phyloP scores from a whole-genome alignment of 2,113 vertebrate species.

The Emydura subglobosa region DNA sequence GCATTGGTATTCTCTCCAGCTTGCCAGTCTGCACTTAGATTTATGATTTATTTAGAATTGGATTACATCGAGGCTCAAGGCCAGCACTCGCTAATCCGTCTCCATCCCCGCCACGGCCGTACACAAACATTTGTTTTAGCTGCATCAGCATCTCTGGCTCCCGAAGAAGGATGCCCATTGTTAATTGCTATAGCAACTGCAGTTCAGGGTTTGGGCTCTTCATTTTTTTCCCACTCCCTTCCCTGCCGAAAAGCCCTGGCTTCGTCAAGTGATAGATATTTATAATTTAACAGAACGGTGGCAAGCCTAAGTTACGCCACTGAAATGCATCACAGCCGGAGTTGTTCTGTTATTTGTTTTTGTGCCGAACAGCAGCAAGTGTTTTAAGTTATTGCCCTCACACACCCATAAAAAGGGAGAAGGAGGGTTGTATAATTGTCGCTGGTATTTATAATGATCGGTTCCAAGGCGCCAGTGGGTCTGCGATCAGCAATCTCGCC shows the following conservation, averaged over 20 bases:
- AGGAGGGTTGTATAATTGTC: constrained; percentile 67
- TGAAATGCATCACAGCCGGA: constrained; percentile 72
- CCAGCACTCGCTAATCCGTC: constrained; percentile 81
- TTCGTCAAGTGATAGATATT: constrained; percentile 80
- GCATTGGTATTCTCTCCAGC: constrained; percentile 71
- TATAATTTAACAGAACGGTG: constrained; percentile 79
- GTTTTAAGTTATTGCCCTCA: constrained; percentile 74
- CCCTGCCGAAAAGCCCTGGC: constrained; percentile 48
- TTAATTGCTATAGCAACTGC: constrained; percentile 80
- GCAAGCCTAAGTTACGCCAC: constrained; percentile 48
- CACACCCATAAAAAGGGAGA: constrained; percentile 41
- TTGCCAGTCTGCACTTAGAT: constrained; percentile 71
- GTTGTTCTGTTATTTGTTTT: constrained; percentile 76
- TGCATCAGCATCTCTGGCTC: constrained; percentile 80
- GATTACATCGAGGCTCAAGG: constrained; percentile 80
- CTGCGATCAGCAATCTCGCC: constrained; percentile 38
- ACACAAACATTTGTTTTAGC: constrained; percentile 84
- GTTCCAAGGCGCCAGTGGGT: constrained; percentile 7
- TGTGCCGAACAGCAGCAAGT: constrained; percentile 76
- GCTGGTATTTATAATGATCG: constrained; percentile 57
- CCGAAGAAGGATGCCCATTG: constrained; percentile 62
- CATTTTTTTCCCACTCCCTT: not conserved
- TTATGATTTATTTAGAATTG: constrained; percentile 84
- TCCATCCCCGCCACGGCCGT: constrained; percentile 68
- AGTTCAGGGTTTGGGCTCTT: constrained; percentile 38